Evolutionary conservation across 2,888 invertebrate genomes (phyloP).

Genomic region (Lordiphosa andalusiaca): DNA sequence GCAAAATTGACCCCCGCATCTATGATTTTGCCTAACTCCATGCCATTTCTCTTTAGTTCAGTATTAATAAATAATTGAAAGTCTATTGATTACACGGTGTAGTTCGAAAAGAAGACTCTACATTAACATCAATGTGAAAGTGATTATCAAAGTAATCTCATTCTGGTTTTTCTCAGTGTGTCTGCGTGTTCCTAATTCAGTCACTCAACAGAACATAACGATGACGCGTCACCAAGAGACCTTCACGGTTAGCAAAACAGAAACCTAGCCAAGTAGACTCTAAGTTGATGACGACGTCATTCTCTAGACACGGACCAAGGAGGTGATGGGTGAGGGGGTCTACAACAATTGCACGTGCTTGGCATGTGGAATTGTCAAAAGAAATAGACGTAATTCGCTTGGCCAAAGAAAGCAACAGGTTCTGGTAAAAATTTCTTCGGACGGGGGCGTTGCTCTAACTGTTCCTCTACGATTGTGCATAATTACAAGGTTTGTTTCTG

Average conservation of each 20-base stretch:
- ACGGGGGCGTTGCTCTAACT: slow-evolving; percentile 14
- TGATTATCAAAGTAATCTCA: background rate
- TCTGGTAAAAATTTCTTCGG: slow-evolving; percentile 15
- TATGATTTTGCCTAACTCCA: too few species aligned
- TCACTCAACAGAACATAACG: slow-evolving; percentile 31
- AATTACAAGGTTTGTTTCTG: slow-evolving; percentile 24
- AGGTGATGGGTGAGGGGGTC: background rate
- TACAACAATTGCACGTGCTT: slow-evolving; percentile 50
- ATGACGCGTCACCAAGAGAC: slow-evolving; percentile 59
- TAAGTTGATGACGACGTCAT: slow-evolving; percentile 23
- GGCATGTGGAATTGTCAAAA: slow-evolving; percentile 56
- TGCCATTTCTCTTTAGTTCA: too few species aligned
- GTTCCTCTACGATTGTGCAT: slow-evolving; percentile 28
- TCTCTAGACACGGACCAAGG: slow-evolving; percentile 9
- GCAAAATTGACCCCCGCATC: too few species aligned
- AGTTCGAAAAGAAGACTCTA: too few species aligned
- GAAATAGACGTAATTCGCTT: slow-evolving; percentile 44
- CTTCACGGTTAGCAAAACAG: slow-evolving; percentile 52
- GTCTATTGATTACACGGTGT: too few species aligned
- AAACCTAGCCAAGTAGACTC: slow-evolving; percentile 40
- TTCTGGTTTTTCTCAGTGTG: slow-evolving; percentile 2
- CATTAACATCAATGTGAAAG: background rate
- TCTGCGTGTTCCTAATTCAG: slow-evolving; percentile 11
- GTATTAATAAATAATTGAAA: too few species aligned
- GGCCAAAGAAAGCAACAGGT: slow-evolving; percentile 47